These are phyloP conservation scores for Channa striata DNA, from an alignment of 2,797 vertebrate genomes.

Conservation along the genomic window DNA sequence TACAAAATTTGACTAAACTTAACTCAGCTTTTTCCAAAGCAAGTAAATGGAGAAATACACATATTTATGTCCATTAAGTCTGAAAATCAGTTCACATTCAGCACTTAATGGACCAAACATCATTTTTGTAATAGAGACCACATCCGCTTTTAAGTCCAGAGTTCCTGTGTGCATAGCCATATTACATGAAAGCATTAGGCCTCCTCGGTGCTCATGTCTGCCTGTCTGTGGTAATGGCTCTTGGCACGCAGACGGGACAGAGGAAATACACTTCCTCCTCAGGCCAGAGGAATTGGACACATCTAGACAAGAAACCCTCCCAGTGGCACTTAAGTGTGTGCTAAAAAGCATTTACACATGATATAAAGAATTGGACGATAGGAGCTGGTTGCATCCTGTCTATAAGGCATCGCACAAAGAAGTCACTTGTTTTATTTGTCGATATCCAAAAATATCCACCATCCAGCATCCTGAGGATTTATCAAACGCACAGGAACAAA, in stretches of 20 bases:
- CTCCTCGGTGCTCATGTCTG: slow-evolving; percentile 45
- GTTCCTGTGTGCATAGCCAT: slow-evolving; percentile 35
- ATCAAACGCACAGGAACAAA: not conserved
- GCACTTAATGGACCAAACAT: slow-evolving; percentile 37
- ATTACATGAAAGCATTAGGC: slow-evolving; percentile 50
- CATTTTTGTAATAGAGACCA: slow-evolving; percentile 31
- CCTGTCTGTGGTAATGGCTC: slow-evolving; percentile 50
- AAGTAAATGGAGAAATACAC: not conserved
- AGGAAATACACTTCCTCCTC: slow-evolving; percentile 44
- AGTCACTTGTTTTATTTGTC: slow-evolving; percentile 18
- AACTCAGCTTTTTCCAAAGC: slow-evolving; percentile 17
- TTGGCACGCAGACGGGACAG: slow-evolving; percentile 55
- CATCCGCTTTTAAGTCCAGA: slow-evolving; percentile 49
- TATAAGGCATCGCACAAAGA: slow-evolving; percentile 12
- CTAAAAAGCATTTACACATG: slow-evolving; percentile 28
- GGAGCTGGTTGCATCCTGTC: slow-evolving; percentile 21
- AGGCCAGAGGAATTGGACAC: slow-evolving; percentile 25
- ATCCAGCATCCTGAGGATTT: slow-evolving; percentile 11
- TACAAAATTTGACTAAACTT: not conserved
- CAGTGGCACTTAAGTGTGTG: slow-evolving; percentile 31
- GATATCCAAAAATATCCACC: slow-evolving; percentile 27
- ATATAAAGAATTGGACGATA: slow-evolving; percentile 25
- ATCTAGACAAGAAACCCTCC: slow-evolving; percentile 37
- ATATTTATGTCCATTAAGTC: slow-evolving; percentile 3
- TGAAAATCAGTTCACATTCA: slow-evolving; percentile 35